Base-by-base conservation (phyloP, 2,888 invertebrate species). In the Hedychridium roseum region DNA sequence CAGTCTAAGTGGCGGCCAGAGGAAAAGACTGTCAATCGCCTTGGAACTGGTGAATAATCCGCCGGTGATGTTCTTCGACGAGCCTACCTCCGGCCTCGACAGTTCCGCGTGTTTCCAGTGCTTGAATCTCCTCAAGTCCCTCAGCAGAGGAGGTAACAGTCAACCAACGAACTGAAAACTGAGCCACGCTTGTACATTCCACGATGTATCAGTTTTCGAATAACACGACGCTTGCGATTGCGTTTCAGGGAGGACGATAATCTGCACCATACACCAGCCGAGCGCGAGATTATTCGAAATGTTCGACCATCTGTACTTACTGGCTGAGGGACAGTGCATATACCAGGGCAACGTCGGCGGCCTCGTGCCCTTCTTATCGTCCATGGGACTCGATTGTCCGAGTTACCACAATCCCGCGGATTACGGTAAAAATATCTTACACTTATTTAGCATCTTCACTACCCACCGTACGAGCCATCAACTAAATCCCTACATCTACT, bases 361-460 rank as follows among this genome's bases (percentile, higher is more conserved):
- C 1, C 81, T 97, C 57, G 91, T 97, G 60, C 94, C 95, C 11
- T 97, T 95, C 79, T 83, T 97, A 43, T 87, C 90, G 2, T 86
- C 88, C 0, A 87, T 94, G 84, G 89, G 90, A 11, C 85, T 95
- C 39, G 87, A 92, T 54, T 97, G 97, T 80, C 97, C 97, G 0
- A 88, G 93, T 68, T 97, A 96, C 74, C 96, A 97, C 82, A 97
- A 97, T 80, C 97, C 97, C 38, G 96, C 97, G 42, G 97, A 97
- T 85, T 97, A 94, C 78, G 90, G 92, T 92, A 78, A 83, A 83
- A n/a, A n/a, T n/a, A n/a, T n/a, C n/a, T n/a, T n/a, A n/a, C n/a
- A n/a, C n/a, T n/a, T n/a, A n/a, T n/a, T n/a, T n/a, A n/a, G n/a
- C n/a, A n/a, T n/a, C n/a, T n/a, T n/a, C n/a, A n/a, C n/a, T n/a